Conservation (phyloP, 2,888 invertebrate species). For the Coremacera marginata region DNA sequence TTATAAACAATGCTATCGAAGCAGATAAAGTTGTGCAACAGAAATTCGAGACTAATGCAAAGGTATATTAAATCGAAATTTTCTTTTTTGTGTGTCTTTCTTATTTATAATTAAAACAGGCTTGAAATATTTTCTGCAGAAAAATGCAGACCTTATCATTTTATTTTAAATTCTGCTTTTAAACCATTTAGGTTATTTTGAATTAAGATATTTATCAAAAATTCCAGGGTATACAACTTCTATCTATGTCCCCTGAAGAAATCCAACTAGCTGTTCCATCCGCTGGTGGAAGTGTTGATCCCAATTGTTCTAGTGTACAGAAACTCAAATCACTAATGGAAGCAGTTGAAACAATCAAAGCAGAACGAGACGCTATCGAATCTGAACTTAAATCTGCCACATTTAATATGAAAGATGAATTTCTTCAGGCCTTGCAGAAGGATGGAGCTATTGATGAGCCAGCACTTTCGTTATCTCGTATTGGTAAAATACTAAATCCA, state of each 20-base stretch:
- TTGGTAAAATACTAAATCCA: constrained; percentile 82
- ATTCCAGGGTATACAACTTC: constrained; percentile 79
- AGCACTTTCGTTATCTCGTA: constrained; percentile 77
- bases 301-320: constrained; percentile 74
- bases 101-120: not conserved
- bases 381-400: constrained; percentile 84
- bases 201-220: not conserved
- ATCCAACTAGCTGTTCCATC: constrained; percentile 80
- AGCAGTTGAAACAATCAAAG: constrained; percentile 85
- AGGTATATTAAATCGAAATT: constrained; percentile 46
- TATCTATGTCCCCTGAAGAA: constrained; percentile 81
- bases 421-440: constrained; percentile 80
- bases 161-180: too few relatives aligned
- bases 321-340: constrained; percentile 84
- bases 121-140: not conserved
- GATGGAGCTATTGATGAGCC: constrained; percentile 86
- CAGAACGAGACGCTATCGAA: constrained; percentile 91
- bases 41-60: constrained; percentile 83
- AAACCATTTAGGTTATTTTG: too few relatives aligned
- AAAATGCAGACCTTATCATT: too few relatives aligned
- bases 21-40: constrained; percentile 87
- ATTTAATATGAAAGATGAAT: constrained; percentile 85
- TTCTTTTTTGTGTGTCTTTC: not conserved
- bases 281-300: constrained; percentile 72
- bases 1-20: constrained; percentile 89